These are phyloP conservation scores for Natator depressus DNA, from an alignment of 2,113 vertebrate genomes.

Conservation along the genomic window DNA sequence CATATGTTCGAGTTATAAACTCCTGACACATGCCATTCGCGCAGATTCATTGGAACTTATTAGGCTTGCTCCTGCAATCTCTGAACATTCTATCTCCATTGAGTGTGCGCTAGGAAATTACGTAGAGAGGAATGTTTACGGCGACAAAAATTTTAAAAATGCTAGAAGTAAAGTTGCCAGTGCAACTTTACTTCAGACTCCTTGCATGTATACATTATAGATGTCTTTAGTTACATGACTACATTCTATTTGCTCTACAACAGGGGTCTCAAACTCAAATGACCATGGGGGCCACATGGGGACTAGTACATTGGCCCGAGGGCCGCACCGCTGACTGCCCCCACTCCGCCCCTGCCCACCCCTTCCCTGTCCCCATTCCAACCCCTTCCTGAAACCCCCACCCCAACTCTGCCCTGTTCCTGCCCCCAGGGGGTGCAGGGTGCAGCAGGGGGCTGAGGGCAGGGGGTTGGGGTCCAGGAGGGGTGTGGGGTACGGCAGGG, in stretches of 20 bases:
- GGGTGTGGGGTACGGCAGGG: no score
- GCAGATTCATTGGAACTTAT: not conserved
- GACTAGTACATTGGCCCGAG: no score
- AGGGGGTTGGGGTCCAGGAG: no score
- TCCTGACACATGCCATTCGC: not conserved
- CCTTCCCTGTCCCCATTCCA: no score
- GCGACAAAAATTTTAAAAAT: not conserved
- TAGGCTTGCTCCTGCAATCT: not conserved
- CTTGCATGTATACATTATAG: not conserved
- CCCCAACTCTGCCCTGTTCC: no score
- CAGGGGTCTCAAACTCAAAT: no score
- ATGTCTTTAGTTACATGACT: not conserved
- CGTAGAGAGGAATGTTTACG: not conserved
- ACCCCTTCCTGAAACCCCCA: no score
- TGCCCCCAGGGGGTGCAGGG: no score
- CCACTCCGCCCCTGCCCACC: no score
- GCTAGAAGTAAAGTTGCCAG: not conserved
- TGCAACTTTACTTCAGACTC: not conserved
- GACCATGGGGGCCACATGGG: no score
- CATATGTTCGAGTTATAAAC: not conserved
- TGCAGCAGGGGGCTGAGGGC: no score
- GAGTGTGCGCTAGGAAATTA: not conserved
- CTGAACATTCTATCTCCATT: not conserved
- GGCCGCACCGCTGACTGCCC: no score
- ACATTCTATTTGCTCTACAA: not conserved